Evolutionary conservation across 2,888 invertebrate species (phyloP).

Genomic region (Diploptera punctata): DNA sequence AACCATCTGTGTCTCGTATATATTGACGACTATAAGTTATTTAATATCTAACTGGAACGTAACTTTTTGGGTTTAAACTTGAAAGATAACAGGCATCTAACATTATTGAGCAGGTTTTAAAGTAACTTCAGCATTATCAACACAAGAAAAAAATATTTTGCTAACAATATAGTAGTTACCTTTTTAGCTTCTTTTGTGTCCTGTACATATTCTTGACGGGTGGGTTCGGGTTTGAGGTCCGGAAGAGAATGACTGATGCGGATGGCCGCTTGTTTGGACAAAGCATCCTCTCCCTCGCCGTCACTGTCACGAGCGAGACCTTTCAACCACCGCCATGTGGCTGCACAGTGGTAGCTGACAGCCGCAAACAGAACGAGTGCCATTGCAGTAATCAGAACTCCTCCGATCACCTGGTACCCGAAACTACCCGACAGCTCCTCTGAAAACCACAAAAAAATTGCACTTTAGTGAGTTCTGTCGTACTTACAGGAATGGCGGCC

Average conservation of each 20-base stretch:
- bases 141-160: too few relatives aligned
- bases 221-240: constrained; percentile 72
- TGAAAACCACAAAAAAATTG: too few relatives aligned
- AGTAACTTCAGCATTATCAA: too few relatives aligned
- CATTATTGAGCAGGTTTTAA: too few relatives aligned
- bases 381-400: constrained; percentile 66
- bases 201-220: constrained; percentile 73
- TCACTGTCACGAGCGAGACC: constrained; percentile 13
- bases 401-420: constrained; percentile 57
- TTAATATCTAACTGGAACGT: too few relatives aligned
- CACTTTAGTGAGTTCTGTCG: too few relatives aligned
- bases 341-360: constrained; percentile 75
- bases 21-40: too few relatives aligned
- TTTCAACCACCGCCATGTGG: constrained; percentile 70
- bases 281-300: constrained; percentile 40
- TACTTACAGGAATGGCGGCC: too few relatives aligned
- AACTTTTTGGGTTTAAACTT: too few relatives aligned
- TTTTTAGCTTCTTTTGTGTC: constrained; percentile 73
- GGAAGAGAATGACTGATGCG: constrained; percentile 79
- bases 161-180: constrained; percentile 60
- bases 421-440: constrained; percentile 20
- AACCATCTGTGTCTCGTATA: too few relatives aligned
- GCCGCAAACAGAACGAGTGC: constrained; percentile 72
- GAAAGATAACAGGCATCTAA: too few relatives aligned
- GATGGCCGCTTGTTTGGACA: constrained; percentile 67